Conservation (phyloP, 2,113 vertebrate species). For the Austrofundulus limnaeus region DNA sequence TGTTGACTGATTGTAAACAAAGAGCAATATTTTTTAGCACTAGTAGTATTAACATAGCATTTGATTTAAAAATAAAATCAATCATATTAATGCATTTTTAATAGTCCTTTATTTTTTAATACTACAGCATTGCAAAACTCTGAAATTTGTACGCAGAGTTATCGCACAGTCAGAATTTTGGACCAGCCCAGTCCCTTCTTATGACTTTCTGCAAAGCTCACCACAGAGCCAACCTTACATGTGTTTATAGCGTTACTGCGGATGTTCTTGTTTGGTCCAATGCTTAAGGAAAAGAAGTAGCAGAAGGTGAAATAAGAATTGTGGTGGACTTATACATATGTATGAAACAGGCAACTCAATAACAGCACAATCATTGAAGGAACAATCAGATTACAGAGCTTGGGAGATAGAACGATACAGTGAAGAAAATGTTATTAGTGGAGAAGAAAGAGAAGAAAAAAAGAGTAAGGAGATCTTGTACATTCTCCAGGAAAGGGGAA, state of each 20-base stretch:
- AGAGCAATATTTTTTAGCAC: no score
- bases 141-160: neutral
- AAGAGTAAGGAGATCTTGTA: conserved; percentile 61
- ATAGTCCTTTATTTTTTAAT: neutral
- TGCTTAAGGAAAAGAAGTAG: conserved; percentile 27
- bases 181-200: neutral
- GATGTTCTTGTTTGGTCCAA: conserved; percentile 34
- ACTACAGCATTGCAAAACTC: neutral
- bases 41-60: no score
- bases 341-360: conserved; percentile 80
- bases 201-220: conserved; percentile 4
- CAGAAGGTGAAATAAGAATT: conserved; percentile 64
- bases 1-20: no score
- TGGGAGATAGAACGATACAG: conserved; percentile 68
- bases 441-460: conserved; percentile 67
- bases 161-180: neutral
- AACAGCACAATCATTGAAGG: conserved; percentile 69
- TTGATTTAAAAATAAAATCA: no score
- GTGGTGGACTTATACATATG: conserved; percentile 78
- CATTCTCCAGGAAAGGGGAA: conserved; percentile 65
- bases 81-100: no score
- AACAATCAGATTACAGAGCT: conserved; percentile 77
- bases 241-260: conserved; percentile 38
- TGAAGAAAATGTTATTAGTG: conserved; percentile 80
- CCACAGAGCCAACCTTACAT: conserved; percentile 15